Evolutionary conservation across 2,888 invertebrate genomes (phyloP), one percentile per base, ranked within the genome.

Genomic region (Drosophila suboccidentalis): DNA sequence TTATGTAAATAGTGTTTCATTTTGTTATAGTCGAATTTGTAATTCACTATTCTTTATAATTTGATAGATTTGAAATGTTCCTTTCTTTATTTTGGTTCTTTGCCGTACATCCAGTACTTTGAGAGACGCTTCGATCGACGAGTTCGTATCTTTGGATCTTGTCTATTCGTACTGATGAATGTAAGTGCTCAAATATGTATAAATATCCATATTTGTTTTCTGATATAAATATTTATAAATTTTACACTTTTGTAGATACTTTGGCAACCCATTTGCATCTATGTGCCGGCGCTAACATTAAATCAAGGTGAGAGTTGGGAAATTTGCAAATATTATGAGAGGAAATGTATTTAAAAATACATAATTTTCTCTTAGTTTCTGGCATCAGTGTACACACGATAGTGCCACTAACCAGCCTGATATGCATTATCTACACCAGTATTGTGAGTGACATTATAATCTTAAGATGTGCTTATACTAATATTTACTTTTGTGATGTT

Each of bases 391-490:
- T 97, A 29, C 96, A 97, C 91, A 93, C 95, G 19, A 95, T 97
- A 10, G 96, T 97, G 0, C 95, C 97, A 0, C 94, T 96, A 13
- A 96, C 97, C 4, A 97, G 97, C 91, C 92, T 96, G 22, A 89
- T 91, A 94, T 77, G 96, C 93, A 98, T 97, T 82, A 96, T 98
- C 92, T 98, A 98, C 92, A 98, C 98, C 0, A 96, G 97, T 62
- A 96, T 75, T 96, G 97, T 93, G 96, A 97, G 87, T 96, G 8
- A 6, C 13, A 36, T 36, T 36, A 13, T 36, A 36, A 36, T 13
- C 5, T 13, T 5, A 36, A 36, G 5, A 36, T 36, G 36, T n/a
- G 1, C 6, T 5, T 36, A 13, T n/a, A 4, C 3, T n/a, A 4
- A 6, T 55, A 26, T 17, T 34, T 13, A 8, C 19, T 11, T 22